Conservation (phyloP, 1,140 invertebrate genomes). For the Laupala kohalensis region DNA sequence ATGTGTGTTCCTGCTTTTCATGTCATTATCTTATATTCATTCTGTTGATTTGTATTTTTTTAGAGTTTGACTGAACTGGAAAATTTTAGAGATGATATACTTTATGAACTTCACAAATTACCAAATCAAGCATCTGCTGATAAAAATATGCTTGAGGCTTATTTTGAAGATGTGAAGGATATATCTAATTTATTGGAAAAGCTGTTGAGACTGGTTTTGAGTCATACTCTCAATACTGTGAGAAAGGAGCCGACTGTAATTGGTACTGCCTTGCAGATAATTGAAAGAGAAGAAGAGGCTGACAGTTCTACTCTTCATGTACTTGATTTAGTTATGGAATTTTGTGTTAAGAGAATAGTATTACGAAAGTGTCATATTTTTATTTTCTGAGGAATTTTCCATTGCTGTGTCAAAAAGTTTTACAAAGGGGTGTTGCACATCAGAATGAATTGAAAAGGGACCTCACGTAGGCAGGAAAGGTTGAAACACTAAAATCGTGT, state of each 20-base stretch:
- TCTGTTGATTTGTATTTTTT: background rate
- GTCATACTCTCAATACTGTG: conserved; percentile 83
- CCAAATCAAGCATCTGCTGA: conserved; percentile 83
- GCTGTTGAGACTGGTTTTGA: conserved; percentile 78
- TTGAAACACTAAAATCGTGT: too few relatives aligned
- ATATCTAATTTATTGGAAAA: conserved; percentile 83
- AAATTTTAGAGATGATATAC: conserved; percentile 86
- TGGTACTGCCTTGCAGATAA: conserved; percentile 89
- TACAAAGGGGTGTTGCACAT: too few relatives aligned
- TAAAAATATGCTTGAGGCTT: conserved; percentile 80
- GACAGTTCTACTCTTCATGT: conserved; percentile 65
- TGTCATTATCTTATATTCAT: background rate
- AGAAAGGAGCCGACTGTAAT: conserved; percentile 90
- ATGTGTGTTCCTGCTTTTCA: background rate
- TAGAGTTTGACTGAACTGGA: conserved; percentile 86
- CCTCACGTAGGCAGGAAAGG: too few relatives aligned
- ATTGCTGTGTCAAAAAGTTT: too few relatives aligned
- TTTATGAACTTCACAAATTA: conserved; percentile 89
- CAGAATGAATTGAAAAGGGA: too few relatives aligned
- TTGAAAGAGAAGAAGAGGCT: conserved; percentile 90
- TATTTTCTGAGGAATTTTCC: too few relatives aligned
- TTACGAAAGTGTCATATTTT: background rate
- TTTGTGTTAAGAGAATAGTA: background rate
- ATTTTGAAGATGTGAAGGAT: conserved; percentile 89
- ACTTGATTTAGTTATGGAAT: background rate